Evolutionary conservation across 1,140 invertebrate genomes (phyloP), one percentile per base, ranked within the genome.

Genomic region (Tribolium madens): DNA sequence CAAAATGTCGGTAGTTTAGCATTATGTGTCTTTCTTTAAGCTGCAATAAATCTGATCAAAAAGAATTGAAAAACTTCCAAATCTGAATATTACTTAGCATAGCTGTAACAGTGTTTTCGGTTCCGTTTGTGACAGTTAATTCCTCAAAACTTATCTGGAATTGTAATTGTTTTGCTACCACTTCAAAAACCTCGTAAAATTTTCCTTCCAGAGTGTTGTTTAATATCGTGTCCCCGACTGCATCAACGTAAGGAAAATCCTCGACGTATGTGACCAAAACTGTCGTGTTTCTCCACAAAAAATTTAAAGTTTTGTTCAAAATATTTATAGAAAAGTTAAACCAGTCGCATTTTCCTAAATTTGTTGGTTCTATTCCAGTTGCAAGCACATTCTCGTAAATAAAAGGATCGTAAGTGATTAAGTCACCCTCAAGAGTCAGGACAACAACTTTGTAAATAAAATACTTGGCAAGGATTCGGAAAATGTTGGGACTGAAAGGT

Each of bases 391-490:
- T 10, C 14, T 64, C 57, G 4, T 33, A 14, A 9, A 64, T 14
- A 6, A 12, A 64, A 7, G 57, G 57, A 9, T 64, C 7, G 31
- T 64, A 64, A 64, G 57, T 64, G n/a, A 33, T 15, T n/a, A 60
- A 26, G 12, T 60, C 26, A 7, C 5, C 18, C 7, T 60, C 18
- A 0, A 2, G 5, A 9, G 18, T 21, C 18, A 60, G 17, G 4
- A 60, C 7, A 1, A 60, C 18, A 2, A 60, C 53, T 10, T 60
- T 60, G 12, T 60, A 60, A 26, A 60, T 60, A 12, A 60, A 60
- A 26, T 60, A 31, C 7, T 18, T 1, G 9, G 21, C 7, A 1
- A 60, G 18, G 18, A n/a, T 7, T 26, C 21, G 17, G 26, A 60
- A 60, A n/a, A 60, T 26, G 1, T 26, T 1, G 3, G 21, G 21